A percentile compares a stretch with the other conserved stretches of the same genome.
Evolutionary conservation across 2,888 invertebrate species (phyloP).

Genomic region (Cantharis flavilabris): DNA sequence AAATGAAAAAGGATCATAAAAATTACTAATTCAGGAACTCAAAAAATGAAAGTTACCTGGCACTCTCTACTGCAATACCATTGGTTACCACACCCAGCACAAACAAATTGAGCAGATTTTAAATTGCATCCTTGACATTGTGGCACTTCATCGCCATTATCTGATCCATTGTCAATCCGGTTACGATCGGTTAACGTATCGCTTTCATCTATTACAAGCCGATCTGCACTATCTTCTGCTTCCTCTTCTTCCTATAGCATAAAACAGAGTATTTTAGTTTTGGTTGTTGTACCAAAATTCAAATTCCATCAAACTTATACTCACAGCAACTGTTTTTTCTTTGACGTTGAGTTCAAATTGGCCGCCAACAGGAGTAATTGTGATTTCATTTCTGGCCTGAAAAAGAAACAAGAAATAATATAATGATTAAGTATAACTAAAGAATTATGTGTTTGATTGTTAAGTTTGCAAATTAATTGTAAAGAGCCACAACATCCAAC

Average conservation of each 20-base stretch:
- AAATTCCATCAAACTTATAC: background rate
- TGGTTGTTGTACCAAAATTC: background rate
- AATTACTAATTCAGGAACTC: background rate
- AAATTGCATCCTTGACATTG: conserved; percentile 86
- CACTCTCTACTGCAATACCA: conserved; percentile 95
- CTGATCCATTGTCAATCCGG: conserved; percentile 50
- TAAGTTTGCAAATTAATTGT: background rate
- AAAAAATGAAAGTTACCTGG: conserved; percentile 67
- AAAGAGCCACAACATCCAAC: conserved; percentile 26
- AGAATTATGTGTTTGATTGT: background rate
- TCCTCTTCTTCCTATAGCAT: conserved; percentile 56
- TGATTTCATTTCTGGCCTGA: conserved; percentile 64
- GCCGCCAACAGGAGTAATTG: conserved; percentile 61
- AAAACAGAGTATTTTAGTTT: background rate
- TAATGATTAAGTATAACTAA: background rate
- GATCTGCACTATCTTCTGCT: conserved; percentile 67
- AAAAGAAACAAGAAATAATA: conserved; percentile 15
- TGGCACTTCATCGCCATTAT: conserved; percentile 63
- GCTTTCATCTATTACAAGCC: conserved; percentile 64
- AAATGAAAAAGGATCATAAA: background rate
- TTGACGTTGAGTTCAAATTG: conserved; percentile 45
- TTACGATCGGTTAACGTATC: conserved; percentile 54
- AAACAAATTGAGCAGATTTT: conserved; percentile 82
- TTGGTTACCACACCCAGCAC: conserved; percentile 88
- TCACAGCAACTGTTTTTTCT: conserved; percentile 14